Percentiles rank a stretch among this genome's conserved stretches.
These are phyloP conservation scores for Sesamia inferens DNA, from an alignment of 2,888 invertebrate species.

Conservation along the genomic window DNA sequence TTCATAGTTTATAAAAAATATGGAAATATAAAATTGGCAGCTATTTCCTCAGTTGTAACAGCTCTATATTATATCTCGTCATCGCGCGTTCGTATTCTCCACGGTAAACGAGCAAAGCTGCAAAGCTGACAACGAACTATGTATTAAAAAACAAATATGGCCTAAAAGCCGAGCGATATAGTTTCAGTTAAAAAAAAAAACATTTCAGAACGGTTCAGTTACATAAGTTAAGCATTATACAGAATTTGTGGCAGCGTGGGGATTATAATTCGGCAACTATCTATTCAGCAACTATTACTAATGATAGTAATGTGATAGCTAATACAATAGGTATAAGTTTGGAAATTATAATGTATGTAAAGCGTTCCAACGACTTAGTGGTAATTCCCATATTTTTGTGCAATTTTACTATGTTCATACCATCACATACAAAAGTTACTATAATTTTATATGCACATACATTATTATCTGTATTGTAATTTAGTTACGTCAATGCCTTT, in stretches of 20 bases:
- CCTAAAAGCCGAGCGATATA: not conserved
- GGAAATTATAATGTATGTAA: not conserved
- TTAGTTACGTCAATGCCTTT: not conserved
- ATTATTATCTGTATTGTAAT: slow-evolving; percentile 1
- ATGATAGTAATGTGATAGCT: not conserved
- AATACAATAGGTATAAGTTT: slow-evolving; percentile 8
- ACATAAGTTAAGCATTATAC: not conserved
- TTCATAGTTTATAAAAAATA: not conserved
- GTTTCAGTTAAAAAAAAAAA: not conserved
- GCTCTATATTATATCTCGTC: not conserved
- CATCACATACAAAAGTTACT: not conserved
- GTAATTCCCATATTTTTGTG: slow-evolving; percentile 18
- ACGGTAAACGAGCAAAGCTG: not conserved
- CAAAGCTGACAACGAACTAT: not conserved
- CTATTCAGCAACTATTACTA: not conserved
- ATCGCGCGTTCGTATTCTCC: not conserved
- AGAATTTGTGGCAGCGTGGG: not conserved
- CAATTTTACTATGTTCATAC: not conserved
- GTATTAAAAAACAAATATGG: not conserved
- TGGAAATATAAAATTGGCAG: not conserved
- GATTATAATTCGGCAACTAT: not conserved
- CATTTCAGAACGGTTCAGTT: not conserved
- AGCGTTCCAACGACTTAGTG: slow-evolving; percentile 8
- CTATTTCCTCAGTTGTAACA: not conserved
- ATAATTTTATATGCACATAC: slow-evolving; percentile 11